A percentile compares a stretch with the other conserved stretches of the same genome.
phyloP scores from a whole-genome alignment of 2,888 invertebrate species.

The Deilephila porcellus region DNA sequence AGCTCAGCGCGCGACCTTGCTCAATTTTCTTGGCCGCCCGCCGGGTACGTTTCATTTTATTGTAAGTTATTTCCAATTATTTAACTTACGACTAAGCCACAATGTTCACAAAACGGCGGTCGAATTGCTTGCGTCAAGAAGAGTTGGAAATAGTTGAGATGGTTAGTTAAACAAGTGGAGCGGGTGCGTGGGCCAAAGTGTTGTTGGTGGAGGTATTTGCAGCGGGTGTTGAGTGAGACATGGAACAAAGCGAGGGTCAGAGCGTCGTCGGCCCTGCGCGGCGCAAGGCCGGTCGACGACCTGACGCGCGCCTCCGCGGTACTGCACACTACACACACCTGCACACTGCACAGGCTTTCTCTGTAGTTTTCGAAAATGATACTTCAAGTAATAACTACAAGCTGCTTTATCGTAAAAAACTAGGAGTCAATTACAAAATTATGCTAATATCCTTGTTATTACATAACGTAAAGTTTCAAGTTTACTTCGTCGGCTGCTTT shows the following conservation, averaged over 20 bases:
- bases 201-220: slow-evolving; percentile 50
- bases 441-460: slow-evolving; percentile 7
- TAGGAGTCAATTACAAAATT: background rate
- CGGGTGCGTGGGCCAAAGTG: slow-evolving; percentile 53
- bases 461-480: background rate
- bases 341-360: slow-evolving; percentile 7
- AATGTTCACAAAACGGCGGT: background rate
- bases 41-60: slow-evolving; percentile 52
- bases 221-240: slow-evolving; percentile 52
- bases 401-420: background rate
- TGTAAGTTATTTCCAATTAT: slow-evolving; percentile 36
- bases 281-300: slow-evolving; percentile 83
- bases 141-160: slow-evolving; percentile 41
- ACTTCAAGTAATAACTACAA: background rate
- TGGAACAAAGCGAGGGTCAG: slow-evolving; percentile 76
- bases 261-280: slow-evolving; percentile 68
- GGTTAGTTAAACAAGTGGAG: slow-evolving; percentile 44
- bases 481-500: slow-evolving; percentile 1
- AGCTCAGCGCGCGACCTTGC: slow-evolving; percentile 75
- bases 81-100: slow-evolving; percentile 31
- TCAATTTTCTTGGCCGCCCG: slow-evolving; percentile 71
- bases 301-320: slow-evolving; percentile 62
- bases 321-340: slow-evolving; percentile 47
- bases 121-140: slow-evolving; percentile 32
- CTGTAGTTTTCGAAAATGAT: slow-evolving; percentile 20